Percentiles rank a stretch among this genome's conserved stretches.
Evolutionary conservation across 2,888 invertebrate species (phyloP).

Genomic region (Drosophila glabriapex): DNA sequence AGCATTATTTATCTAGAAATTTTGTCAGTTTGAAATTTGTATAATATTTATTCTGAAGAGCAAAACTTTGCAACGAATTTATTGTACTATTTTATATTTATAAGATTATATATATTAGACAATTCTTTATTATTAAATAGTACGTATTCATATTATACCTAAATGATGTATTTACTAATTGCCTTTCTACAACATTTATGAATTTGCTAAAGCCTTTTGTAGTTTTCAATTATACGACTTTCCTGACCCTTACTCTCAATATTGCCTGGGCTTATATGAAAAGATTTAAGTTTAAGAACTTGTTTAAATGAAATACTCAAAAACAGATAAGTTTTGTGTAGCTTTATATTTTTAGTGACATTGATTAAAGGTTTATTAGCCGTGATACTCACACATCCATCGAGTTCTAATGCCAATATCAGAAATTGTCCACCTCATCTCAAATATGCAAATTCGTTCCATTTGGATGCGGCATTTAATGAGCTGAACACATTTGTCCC

Average conservation of each 20-base stretch:
- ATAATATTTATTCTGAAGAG: not conserved
- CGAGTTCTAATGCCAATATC: not conserved
- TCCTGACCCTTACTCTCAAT: not conserved
- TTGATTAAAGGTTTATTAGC: too few species aligned
- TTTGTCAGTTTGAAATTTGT: too few species aligned
- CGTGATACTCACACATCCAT: too few species aligned
- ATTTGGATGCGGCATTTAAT: constrained; percentile 60
- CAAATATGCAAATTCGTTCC: constrained; percentile 50
- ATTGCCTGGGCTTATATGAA: not conserved
- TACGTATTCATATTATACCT: not conserved
- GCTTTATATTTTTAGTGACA: not conserved
- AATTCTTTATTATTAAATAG: not conserved
- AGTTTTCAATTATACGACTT: rapidly evolving
- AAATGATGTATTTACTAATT: not conserved
- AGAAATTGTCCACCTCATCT: not conserved
- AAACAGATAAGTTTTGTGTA: not conserved
- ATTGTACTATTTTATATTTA: not conserved
- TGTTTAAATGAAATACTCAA: not conserved
- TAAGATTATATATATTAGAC: not conserved
- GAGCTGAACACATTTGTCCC: constrained; percentile 36
- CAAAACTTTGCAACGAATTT: not conserved
- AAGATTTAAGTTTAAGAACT: not conserved
- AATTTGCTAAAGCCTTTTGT: not conserved
- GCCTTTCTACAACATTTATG: not conserved
- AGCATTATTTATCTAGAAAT: not conserved